Base-by-base conservation (phyloP, 2,888 invertebrate species). In the Ptychoptera contaminata region DNA sequence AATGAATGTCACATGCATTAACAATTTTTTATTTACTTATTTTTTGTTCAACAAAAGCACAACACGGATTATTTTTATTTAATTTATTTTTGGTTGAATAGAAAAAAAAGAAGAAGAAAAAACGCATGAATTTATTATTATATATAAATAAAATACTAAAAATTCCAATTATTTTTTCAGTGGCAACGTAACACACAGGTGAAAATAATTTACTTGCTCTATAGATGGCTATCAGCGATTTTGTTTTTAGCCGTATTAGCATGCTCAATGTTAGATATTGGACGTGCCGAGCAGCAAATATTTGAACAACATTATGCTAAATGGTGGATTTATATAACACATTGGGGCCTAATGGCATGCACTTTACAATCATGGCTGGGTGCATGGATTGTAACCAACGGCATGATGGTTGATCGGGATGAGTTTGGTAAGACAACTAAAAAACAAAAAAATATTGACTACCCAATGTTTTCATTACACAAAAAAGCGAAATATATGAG, bases 381-480 rank as follows among this genome's bases (percentile, higher is more conserved):
- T 37, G 66, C 66, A 29, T 63, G 64, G 63, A 66, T 66, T 50
- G 66, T 66, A 10, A 66, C 66, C 45, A 64, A 66, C 50, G 66
- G 65, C 15, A 62, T 66, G 61, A 66, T 66, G 66, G 65, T 66
- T 46, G 65, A 66, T 47, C 61, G 66, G n/a, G 66, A 66, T 50
- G 66, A 65, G 50, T 66, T 63, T 47, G 50, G 49, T 49, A 44
- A 35, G 23, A 32, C n/a, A n/a, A 9, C 32, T 7, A 32, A 32
- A 32, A 11, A 32, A 9, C 9, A 32, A 32, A 32, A 9, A 9
- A 7, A 7, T 32, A 32, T 23, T 5, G 23, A 23, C 23, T 23
- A 5, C 7, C 23, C 23, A 23, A 23, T 23, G 23, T 23, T 5
- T 23, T 23, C 23, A 23, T 23, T 23, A n/a, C n/a, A n/a, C n/a